A percentile compares a stretch with the other conserved stretches of the same genome.
These are phyloP conservation scores for Hirtodrosophila trivittata DNA, from an alignment of 2,888 invertebrate species.

Conservation along the genomic window DNA sequence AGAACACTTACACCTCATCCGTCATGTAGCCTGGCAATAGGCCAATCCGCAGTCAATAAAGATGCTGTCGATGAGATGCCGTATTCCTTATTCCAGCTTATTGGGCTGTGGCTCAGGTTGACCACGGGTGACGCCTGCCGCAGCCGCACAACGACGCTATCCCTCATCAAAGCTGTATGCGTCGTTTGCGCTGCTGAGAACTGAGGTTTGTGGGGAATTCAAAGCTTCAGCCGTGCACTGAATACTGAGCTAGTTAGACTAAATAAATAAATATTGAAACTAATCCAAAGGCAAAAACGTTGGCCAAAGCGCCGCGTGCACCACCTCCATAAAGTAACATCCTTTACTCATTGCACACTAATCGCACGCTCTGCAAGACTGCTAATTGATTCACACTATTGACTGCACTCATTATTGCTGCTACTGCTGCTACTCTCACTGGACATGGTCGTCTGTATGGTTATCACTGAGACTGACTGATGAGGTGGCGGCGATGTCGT, in stretches of 20 bases:
- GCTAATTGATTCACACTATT: constrained; percentile 21
- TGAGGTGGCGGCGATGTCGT: constrained; percentile 7
- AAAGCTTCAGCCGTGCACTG: constrained; percentile 45
- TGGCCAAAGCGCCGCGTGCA: neutral
- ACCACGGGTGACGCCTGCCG: too few relatives aligned
- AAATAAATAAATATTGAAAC: constrained; percentile 18
- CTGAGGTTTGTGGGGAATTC: too few relatives aligned
- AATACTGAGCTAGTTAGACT: constrained; percentile 52
- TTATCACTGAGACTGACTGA: constrained; percentile 51
- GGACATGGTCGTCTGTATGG: constrained; percentile 35
- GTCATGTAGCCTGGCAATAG: too few relatives aligned
- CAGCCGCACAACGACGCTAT: too few relatives aligned
- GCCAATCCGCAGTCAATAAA: too few relatives aligned
- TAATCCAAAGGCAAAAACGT: constrained; percentile 1
- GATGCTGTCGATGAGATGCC: too few relatives aligned
- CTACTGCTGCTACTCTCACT: constrained; percentile 25
- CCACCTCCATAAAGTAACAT: too few relatives aligned
- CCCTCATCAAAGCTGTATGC: too few relatives aligned
- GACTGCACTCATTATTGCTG: constrained; percentile 20
- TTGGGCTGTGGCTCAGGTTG: too few relatives aligned
- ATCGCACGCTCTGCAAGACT: constrained; percentile 24
- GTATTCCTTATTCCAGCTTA: too few relatives aligned
- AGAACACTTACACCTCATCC: too few relatives aligned
- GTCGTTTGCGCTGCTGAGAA: too few relatives aligned
- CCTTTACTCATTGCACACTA: neutral